Base-by-base conservation (phyloP, 2,113 vertebrate genomes). In the Sander lucioperca region DNA sequence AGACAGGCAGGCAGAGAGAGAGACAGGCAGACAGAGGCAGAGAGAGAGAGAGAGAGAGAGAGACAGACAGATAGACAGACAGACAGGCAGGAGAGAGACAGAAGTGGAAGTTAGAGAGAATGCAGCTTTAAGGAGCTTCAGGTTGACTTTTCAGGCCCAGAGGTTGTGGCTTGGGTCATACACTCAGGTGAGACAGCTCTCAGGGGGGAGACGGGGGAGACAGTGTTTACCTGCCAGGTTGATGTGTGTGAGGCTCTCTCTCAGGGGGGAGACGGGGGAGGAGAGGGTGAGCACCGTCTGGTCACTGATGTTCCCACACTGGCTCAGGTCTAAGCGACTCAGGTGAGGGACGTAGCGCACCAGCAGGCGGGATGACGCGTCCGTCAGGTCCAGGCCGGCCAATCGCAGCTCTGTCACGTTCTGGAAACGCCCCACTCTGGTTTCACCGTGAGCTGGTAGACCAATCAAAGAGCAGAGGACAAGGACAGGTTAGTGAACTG, bases 321-420 rank as follows among this genome's bases (percentile, higher is more conserved):
- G 96, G 79, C 96, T 97, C 74, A 97, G 94, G 94, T 97, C 97
- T 86, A 97, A 93, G 69, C 95, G 93, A 74, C 88, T 93, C 89
- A 97, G 93, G 83, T 96, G 96, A 78, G 97, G 97, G 1, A 96
- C 93, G 5, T 96, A 97, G 19, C 96, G 96, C 78, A 97, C 94
- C 54, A 97, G 73, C 59, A 97, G 95, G 15, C 96, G 95, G 13
- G 96, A 93, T 5, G 95, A 95, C 1, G 93, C 86, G 45, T 97
- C 97, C 0, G 96, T 96, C 90, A 97, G 94, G 48, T 97, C 97
- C 91, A 97, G 79, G 51, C 97, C 96, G 0, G 96, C 95, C 91
- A 97, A 89, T 39, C 97, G 96, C 83, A 97, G 94, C 87, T 97
- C 97, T 0, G 94, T 95, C 62, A 97, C 93, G 3, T 96, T 96